Evolutionary conservation across 2,113 vertebrate genomes (phyloP).

Genomic region (Gracilinanus agilis): DNA sequence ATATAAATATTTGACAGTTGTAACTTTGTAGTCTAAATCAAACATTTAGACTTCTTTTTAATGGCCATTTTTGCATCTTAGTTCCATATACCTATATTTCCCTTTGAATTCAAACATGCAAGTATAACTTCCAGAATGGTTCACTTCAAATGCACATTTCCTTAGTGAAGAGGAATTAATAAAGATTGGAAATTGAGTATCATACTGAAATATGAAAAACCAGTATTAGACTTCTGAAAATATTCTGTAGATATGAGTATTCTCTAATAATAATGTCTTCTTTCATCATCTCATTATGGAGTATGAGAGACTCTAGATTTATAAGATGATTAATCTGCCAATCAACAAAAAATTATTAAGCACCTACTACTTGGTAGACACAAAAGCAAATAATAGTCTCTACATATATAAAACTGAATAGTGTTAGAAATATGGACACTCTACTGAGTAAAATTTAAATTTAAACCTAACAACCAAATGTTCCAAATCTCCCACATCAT

Average conservation of each 20-base stretch:
- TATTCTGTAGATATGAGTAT: conserved; percentile 31
- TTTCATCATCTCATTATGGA: neutral
- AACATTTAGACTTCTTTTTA: neutral
- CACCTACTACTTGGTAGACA: neutral
- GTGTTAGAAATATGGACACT: conserved; percentile 45
- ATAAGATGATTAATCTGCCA: neutral
- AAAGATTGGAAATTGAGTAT: conserved; percentile 41
- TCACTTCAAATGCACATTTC: conserved; percentile 25
- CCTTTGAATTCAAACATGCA: conserved; percentile 7
- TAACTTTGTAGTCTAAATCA: conserved; percentile 25
- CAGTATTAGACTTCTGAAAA: conserved; percentile 17
- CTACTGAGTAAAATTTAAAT: neutral
- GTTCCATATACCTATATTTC: conserved; percentile 26
- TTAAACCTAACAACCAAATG: neutral
- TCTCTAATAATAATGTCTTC: neutral
- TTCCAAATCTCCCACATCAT: neutral
- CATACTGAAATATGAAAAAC: conserved; percentile 22
- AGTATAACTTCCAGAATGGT: conserved; percentile 27
- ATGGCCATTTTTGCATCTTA: conserved; percentile 48
- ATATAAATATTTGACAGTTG: conserved; percentile 47
- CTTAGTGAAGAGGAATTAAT: conserved; percentile 49
- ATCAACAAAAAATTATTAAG: neutral
- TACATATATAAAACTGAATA: conserved; percentile 26
- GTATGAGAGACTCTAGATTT: neutral
- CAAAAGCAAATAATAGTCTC: neutral